phyloP scores from a whole-genome alignment of 2,888 invertebrate species.

The Ashinkailepas kermadecensis region DNA sequence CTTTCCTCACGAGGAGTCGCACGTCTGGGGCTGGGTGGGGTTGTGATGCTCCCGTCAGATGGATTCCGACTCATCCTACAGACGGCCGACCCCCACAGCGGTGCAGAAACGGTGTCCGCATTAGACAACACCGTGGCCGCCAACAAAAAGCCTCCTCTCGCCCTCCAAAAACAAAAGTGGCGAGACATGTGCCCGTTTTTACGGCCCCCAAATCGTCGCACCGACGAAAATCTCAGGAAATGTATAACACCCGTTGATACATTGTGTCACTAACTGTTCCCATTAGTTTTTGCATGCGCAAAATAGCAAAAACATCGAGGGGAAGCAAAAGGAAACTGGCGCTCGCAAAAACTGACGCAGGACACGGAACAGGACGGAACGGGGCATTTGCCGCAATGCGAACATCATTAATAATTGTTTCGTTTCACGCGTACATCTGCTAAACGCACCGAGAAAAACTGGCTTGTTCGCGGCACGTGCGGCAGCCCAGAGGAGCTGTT shows the following conservation, averaged over 20 bases:
- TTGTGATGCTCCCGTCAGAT: too few species aligned
- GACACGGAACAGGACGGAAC: neutral
- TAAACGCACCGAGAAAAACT: neutral
- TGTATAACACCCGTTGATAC: slow-evolving; percentile 20
- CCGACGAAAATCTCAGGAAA: slow-evolving; percentile 18
- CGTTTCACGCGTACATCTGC: neutral
- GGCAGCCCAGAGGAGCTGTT: neutral
- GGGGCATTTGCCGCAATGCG: neutral
- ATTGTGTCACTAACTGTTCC: slow-evolving; percentile 19
- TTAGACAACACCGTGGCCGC: neutral
- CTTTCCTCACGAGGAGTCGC: too few species aligned
- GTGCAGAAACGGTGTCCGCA: neutral
- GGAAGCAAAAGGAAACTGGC: neutral
- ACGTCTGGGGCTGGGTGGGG: too few species aligned
- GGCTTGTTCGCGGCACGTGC: neutral
- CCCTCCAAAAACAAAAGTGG: neutral
- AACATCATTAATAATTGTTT: slow-evolving; percentile 7
- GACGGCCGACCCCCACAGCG: too few species aligned
- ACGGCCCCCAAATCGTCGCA: neutral
- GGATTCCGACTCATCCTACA: too few species aligned
- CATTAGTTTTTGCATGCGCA: slow-evolving; percentile 4
- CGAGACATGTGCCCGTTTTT: slow-evolving; percentile 4
- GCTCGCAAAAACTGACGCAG: neutral
- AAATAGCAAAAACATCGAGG: neutral
- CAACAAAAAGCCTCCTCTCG: neutral